Conservation (phyloP, 2,797 vertebrate species). For the Brachyrhaphis roseni region DNA sequence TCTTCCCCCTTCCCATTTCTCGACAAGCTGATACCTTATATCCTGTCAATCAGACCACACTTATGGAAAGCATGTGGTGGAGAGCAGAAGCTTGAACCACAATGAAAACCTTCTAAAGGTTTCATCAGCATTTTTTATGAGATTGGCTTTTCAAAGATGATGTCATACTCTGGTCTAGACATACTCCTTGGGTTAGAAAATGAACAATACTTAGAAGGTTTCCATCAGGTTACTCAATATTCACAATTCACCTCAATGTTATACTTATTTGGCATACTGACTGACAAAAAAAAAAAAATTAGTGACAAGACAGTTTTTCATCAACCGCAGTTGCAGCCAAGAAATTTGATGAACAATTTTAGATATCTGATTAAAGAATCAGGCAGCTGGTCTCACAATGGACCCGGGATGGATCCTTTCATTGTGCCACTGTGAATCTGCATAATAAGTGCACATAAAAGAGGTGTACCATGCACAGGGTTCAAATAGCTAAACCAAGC, state of each 20-base stretch:
- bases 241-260: constrained; percentile 25
- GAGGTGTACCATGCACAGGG: constrained; percentile 26
- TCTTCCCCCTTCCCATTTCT: constrained; percentile 63
- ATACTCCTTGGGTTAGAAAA: constrained; percentile 37
- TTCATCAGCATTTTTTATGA: constrained; percentile 59
- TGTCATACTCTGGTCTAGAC: constrained; percentile 30
- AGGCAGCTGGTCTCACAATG: constrained; percentile 52
- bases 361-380: constrained; percentile 54
- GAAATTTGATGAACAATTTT: constrained; percentile 47
- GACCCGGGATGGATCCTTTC: constrained; percentile 24
- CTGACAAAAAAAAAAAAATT: constrained; percentile 59
- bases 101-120: constrained; percentile 43
- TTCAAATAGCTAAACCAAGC: constrained; percentile 36
- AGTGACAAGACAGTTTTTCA: constrained; percentile 56
- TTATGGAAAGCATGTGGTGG: constrained; percentile 45
- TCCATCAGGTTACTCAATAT: constrained; percentile 30
- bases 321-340: constrained; percentile 45
- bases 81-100: constrained; percentile 39
- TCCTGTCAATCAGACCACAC: constrained; percentile 65
- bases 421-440: constrained; percentile 10
- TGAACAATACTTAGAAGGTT: constrained; percentile 38
- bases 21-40: constrained; percentile 57
- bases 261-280: constrained; percentile 27
- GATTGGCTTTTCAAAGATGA: constrained; percentile 37
- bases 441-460: constrained; percentile 25